Evolutionary conservation across 2,888 invertebrate genomes (phyloP), one percentile per base, ranked within the genome.

Genomic region (Spilarctia lutea): DNA sequence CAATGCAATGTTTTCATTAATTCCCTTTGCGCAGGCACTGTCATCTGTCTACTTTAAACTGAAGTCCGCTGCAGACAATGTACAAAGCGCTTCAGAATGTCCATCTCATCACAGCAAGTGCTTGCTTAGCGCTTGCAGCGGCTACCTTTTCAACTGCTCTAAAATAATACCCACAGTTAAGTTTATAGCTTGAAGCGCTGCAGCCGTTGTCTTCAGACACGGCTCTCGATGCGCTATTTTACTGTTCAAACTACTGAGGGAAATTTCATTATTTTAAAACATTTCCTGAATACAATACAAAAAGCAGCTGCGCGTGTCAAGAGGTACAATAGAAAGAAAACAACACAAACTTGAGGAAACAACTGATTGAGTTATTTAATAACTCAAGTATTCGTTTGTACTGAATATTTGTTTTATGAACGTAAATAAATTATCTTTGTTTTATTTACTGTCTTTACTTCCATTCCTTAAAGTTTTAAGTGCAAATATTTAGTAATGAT

Each of bases 11-110:
- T 73, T 73, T 60, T 63, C 45, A 60, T 63, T 33, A 45, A 73
- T 68, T 66, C 30, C 10, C 56, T 67, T 63, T 63, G 30, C 27
- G 3, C 63, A 63, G 63, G 33, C 20, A 24, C 42, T 68, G 27
- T 68, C 60, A 63, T 35, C 63, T 24, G 45, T 42, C 33, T 24
- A 42, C n/a, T 56, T 27, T 3, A 18, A 11, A 33, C 45, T 68
- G 33, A 68, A 73, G 60, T 60, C 48, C 20, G 39, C 68, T n/a
- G 67, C 76, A 71, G 65, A 83, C 85, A 83, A 82, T 83, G 75
- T 83, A 78, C 83, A 83, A 77, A 83, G 81, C 75, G 79, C 85
- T 84, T 76, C 70, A 84, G 76, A 79, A 73, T 69, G 72, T 71
- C 73, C 69, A 81, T 81, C 77, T 77, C 83, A 81, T 83, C 85